A percentile compares a stretch with the other conserved stretches of the same genome.
These are phyloP conservation scores for Ia io DNA, from an alignment of 2,113 vertebrate genomes.

Conservation along the genomic window DNA sequence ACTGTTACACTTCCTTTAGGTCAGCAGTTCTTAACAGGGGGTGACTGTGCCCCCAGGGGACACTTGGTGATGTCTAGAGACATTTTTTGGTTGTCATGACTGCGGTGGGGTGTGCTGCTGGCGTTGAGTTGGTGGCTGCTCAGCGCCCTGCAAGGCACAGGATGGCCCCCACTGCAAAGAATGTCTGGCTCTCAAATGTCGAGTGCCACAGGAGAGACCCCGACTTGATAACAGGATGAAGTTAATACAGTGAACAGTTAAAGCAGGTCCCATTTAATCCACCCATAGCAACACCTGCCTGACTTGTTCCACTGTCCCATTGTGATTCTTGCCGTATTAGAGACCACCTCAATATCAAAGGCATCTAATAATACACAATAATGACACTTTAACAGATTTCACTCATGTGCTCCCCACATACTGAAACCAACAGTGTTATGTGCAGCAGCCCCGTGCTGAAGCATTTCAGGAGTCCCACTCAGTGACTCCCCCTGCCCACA, in stretches of 20 bases:
- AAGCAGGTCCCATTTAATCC: background rate
- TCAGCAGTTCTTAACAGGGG: background rate
- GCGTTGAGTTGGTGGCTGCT: background rate
- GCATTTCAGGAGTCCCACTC: background rate
- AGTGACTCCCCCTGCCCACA: background rate
- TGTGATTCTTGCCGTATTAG: background rate
- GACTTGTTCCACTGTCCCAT: fast-evolving
- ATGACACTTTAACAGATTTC: background rate
- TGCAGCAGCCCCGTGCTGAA: background rate
- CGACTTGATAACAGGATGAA: background rate
- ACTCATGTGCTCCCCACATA: background rate
- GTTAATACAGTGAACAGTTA: no score
- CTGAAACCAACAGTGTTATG: fast-evolving
- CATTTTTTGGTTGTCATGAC: background rate
- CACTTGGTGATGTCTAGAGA: background rate
- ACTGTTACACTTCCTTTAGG: background rate
- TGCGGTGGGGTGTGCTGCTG: background rate
- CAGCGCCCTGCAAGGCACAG: background rate
- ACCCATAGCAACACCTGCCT: no score
- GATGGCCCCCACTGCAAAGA: no score
- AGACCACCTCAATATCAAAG: background rate
- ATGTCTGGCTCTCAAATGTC: no score
- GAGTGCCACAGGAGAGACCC: fast-evolving
- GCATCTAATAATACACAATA: background rate
- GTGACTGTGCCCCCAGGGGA: no score